Conservation (phyloP, 2,113 vertebrate genomes). For the Typhlomys cinereus region DNA sequence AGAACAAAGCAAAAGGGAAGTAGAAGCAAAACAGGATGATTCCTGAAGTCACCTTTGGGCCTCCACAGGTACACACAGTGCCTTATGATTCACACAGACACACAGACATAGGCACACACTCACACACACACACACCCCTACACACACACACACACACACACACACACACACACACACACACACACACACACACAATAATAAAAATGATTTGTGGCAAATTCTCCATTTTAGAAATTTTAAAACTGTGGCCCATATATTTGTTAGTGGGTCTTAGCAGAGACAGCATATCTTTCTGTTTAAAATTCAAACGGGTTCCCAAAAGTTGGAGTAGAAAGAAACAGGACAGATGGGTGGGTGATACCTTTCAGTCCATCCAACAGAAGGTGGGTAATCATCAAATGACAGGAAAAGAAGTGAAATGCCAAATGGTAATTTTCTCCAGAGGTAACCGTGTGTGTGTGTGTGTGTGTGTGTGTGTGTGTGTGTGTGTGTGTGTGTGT, state of each 20-base stretch:
- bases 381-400: background rate
- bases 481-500: background rate
- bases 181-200: background rate
- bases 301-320: constrained; percentile 20
- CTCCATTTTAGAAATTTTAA: constrained; percentile 8
- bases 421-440: background rate
- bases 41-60: too few relatives aligned
- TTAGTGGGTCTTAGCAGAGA: background rate
- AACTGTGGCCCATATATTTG: background rate
- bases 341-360: background rate
- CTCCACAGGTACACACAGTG: too few relatives aligned
- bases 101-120: too few relatives aligned
- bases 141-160: too few relatives aligned
- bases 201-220: background rate
- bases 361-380: background rate
- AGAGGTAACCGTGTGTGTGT: background rate
- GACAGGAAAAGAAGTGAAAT: background rate
- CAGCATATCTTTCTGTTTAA: background rate
- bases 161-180: too few relatives aligned
- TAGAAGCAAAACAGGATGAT: too few relatives aligned
- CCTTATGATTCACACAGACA: too few relatives aligned
- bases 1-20: too few relatives aligned
- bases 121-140: too few relatives aligned
- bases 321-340: background rate
- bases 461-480: background rate